Percentiles rank a stretch among this genome's conserved stretches.
Evolutionary conservation across 2,888 invertebrate genomes (phyloP).

Genomic region (Sipha maydis): DNA sequence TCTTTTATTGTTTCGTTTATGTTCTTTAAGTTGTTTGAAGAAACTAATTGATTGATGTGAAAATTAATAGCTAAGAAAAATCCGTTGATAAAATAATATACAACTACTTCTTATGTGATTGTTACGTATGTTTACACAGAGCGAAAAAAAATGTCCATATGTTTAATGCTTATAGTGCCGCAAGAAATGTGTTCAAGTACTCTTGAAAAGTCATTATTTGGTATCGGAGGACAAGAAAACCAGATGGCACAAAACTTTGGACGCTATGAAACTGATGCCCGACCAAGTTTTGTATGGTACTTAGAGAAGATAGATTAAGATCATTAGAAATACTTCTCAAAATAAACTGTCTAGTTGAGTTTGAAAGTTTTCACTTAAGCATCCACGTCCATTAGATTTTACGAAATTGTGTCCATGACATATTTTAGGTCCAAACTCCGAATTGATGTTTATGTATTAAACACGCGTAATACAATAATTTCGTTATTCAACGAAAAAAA

Average conservation of each 20-base stretch:
- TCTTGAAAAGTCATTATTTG: conserved; percentile 38
- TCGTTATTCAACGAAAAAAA: no score
- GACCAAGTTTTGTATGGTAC: conserved; percentile 30
- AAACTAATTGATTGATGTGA: no score
- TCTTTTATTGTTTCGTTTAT: no score
- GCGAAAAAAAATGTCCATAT: neutral
- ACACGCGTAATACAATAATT: no score
- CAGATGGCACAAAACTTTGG: conserved; percentile 51
- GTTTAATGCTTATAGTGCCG: neutral
- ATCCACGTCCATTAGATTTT: conserved; percentile 23
- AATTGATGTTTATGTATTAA: neutral
- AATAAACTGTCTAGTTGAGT: conserved; percentile 52
- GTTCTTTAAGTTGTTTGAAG: no score
- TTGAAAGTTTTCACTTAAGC: conserved; percentile 42
- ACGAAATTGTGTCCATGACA: neutral
- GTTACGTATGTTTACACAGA: neutral
- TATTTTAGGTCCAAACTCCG: neutral
- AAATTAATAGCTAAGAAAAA: no score
- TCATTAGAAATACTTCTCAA: conserved; percentile 52
- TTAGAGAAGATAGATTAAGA: conserved; percentile 55
- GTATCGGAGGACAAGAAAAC: conserved; percentile 41
- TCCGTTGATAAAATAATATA: no score
- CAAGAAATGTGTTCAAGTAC: neutral
- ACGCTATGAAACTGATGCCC: conserved; percentile 24
- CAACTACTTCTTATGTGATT: no score